These are phyloP conservation scores for Alosa sapidissima DNA, from an alignment of 2,797 vertebrate genomes.

Conservation along the genomic window DNA sequence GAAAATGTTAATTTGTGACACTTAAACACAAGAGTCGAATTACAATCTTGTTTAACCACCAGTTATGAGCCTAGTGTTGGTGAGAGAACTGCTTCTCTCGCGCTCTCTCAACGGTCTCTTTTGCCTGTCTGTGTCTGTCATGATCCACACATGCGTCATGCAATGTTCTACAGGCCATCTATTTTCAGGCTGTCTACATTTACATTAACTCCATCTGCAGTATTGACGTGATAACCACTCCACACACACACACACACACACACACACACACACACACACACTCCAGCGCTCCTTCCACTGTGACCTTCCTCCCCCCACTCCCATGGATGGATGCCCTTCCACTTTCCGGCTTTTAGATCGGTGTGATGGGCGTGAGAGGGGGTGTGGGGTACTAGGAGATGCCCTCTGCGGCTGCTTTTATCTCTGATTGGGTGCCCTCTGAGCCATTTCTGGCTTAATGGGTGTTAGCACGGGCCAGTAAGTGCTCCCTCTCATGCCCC, in stretches of 20 bases:
- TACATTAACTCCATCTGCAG: neutral
- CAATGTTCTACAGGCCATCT: neutral
- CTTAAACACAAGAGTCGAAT: too few species aligned
- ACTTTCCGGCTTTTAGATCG: constrained; percentile 29
- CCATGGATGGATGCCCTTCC: constrained; percentile 17
- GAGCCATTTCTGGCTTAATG: neutral
- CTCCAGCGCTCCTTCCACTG: neutral
- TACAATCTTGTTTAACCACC: too few species aligned
- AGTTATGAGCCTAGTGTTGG: neutral
- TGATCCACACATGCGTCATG: neutral
- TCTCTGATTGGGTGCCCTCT: neutral
- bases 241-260: constrained; percentile 9
- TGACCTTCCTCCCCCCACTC: constrained; percentile 19
- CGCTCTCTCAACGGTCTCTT: neutral
- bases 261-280: constrained; percentile 11
- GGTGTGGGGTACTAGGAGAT: neutral
- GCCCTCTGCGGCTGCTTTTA: neutral
- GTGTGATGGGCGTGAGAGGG: neutral
- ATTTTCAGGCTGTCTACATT: neutral
- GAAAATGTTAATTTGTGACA: too few species aligned
- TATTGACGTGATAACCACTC: neutral
- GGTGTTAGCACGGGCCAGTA: neutral
- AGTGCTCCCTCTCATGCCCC: neutral
- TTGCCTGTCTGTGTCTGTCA: neutral
- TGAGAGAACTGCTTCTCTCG: neutral